phyloP scores from a whole-genome alignment of 1,140 invertebrate species.

The Cydia strobilella region DNA sequence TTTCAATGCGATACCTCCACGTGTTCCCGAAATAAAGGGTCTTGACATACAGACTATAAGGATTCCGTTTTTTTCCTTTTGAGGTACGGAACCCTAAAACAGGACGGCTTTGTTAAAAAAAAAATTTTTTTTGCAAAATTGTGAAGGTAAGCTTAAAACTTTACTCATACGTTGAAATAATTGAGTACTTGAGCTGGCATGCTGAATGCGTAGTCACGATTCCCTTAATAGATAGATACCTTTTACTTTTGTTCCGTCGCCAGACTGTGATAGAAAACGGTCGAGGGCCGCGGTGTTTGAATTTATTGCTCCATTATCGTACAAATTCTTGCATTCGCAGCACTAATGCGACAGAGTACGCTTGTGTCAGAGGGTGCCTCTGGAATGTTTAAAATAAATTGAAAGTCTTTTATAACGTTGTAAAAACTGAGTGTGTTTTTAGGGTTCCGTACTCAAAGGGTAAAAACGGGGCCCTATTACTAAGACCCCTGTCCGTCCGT shows the following conservation, averaged over 20 bases:
- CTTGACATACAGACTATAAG: too few relatives aligned
- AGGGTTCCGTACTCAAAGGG: too few relatives aligned
- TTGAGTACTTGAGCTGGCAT: neutral
- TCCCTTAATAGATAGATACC: constrained; percentile 11
- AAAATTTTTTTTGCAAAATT: too few relatives aligned
- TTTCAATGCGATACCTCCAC: too few relatives aligned
- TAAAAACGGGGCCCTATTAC: too few relatives aligned
- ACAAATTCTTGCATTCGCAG: constrained; percentile 48
- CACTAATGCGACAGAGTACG: constrained; percentile 35
- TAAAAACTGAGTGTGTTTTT: neutral
- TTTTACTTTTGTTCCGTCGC: constrained; percentile 12
- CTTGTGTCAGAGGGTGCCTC: neutral
- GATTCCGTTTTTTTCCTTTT: too few relatives aligned
- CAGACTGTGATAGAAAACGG: constrained; percentile 35
- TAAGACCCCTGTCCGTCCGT: too few relatives aligned
- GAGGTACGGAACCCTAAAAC: too few relatives aligned
- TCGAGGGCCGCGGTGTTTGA: constrained; percentile 38
- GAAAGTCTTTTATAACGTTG: neutral
- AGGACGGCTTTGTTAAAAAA: too few relatives aligned
- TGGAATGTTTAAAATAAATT: constrained; percentile 11
- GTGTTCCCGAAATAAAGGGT: too few relatives aligned
- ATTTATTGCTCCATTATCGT: constrained; percentile 57
- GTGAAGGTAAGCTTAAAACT: too few relatives aligned
- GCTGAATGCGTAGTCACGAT: neutral
- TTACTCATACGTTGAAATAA: too few relatives aligned